Conservation (phyloP, 2,888 invertebrate species). For the Machimus atricapillus region DNA sequence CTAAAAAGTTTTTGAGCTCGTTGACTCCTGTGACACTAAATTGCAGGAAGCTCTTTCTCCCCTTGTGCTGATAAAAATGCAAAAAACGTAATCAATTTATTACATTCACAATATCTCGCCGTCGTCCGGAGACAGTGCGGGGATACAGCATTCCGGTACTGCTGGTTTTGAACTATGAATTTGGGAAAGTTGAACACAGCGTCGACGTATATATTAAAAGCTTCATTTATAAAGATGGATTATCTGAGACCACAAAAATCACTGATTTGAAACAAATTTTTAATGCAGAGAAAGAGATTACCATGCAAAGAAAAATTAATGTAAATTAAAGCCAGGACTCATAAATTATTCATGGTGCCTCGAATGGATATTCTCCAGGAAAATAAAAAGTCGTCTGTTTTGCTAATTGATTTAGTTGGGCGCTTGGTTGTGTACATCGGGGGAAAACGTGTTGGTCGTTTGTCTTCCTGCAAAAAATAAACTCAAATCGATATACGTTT, state of each 20-base stretch:
- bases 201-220: neutral
- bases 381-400: conserved; percentile 39
- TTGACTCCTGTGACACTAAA: neutral
- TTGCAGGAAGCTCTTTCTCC: neutral
- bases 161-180: neutral
- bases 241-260: conserved; percentile 3
- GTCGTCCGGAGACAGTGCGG: neutral
- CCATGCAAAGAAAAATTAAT: conserved; percentile 31
- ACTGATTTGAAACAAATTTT: conserved; percentile 26
- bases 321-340: conserved; percentile 29
- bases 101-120: neutral
- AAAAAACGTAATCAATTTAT: neutral
- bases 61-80: neutral
- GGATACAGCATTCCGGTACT: neutral
- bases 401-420: conserved; percentile 41
- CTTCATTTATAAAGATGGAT: neutral
- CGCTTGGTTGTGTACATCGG: conserved; percentile 19
- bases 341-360: conserved; percentile 40
- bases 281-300: conserved; percentile 11
- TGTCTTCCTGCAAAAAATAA: conserved; percentile 26
- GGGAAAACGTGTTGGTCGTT: conserved; percentile 33
- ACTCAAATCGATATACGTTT: conserved; percentile 27
- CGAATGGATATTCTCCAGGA: conserved; percentile 32
- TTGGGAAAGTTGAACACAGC: neutral
- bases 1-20: neutral